A percentile compares a stretch with the other conserved stretches of the same genome.
Conservation (phyloP, 2,113 vertebrate genomes). For the Clarias macrocephalus region DNA sequence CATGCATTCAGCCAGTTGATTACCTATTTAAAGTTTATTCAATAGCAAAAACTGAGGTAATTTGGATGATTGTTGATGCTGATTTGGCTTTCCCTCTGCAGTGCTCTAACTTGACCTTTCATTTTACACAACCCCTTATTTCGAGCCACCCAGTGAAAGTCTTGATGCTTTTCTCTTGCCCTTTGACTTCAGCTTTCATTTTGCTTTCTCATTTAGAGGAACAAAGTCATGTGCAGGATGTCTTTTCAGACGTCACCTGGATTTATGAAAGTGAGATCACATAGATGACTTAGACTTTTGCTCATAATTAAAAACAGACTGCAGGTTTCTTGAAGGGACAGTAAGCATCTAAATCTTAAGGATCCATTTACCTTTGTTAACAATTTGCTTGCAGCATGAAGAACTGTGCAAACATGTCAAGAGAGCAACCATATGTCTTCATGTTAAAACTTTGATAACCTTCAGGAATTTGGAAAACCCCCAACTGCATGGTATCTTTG, state of each 20-base stretch:
- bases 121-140: slow-evolving; percentile 34
- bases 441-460: not conserved
- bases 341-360: not conserved
- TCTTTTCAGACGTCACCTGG: not conserved
- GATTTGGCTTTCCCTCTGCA: slow-evolving; percentile 55
- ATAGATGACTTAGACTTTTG: not conserved
- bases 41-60: not conserved
- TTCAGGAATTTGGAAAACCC: slow-evolving; percentile 21
- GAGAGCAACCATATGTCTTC: not conserved
- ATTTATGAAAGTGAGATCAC: not conserved
- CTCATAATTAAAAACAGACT: not conserved
- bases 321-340: not conserved
- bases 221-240: slow-evolving; percentile 4
- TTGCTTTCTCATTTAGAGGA: not conserved
- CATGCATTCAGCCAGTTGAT: not conserved
- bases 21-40: not conserved
- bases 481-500: not conserved
- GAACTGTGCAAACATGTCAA: slow-evolving; percentile 8
- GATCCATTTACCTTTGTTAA: slow-evolving; percentile 7
- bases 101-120: slow-evolving; percentile 49
- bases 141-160: slow-evolving; percentile 6
- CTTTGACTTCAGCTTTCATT: not conserved
- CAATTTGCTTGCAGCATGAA: slow-evolving; percentile 7
- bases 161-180: not conserved
- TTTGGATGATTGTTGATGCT: slow-evolving; percentile 41